Conservation (phyloP, 2,888 invertebrate species). For the Scaptomyza parva region DNA sequence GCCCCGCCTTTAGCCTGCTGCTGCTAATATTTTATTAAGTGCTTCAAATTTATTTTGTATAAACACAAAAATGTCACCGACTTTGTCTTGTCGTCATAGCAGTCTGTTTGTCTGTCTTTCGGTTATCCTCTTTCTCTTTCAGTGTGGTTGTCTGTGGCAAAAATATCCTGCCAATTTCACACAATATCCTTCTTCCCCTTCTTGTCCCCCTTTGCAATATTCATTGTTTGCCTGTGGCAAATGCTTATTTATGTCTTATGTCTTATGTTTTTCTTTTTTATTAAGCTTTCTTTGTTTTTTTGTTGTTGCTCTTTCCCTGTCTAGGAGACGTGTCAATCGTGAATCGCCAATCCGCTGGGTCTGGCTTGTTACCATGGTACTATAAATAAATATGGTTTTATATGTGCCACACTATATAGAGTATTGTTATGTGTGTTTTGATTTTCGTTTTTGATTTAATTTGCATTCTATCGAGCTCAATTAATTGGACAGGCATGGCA, state of each 20-base stretch:
- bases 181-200: slow-evolving; percentile 11
- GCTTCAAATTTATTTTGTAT: slow-evolving; percentile 58
- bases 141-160: slow-evolving; percentile 10
- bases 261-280: not conserved
- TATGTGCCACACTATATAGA: slow-evolving; percentile 9
- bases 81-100: slow-evolving; percentile 31
- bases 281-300: not conserved
- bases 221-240: slow-evolving; percentile 57
- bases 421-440: slow-evolving; percentile 17
- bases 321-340: slow-evolving; percentile 26
- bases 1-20: slow-evolving; percentile 14
- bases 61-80: slow-evolving; percentile 55
- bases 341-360: not conserved
- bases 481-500: slow-evolving; percentile 51
- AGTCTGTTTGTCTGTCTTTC: slow-evolving; percentile 1
- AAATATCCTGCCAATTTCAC: slow-evolving; percentile 43
- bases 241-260: slow-evolving; percentile 47
- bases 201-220: slow-evolving; percentile 6
- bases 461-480: slow-evolving; percentile 55
- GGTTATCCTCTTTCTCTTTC: slow-evolving; percentile 4
- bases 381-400: slow-evolving; percentile 4
- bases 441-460: slow-evolving; percentile 49
- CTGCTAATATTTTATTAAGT: slow-evolving; percentile 61
- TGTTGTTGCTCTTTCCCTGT: no score
- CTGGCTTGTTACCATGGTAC: not conserved